Evolutionary conservation across 1,140 invertebrate species (phyloP).

Genomic region (Tetramorium alpestre): DNA sequence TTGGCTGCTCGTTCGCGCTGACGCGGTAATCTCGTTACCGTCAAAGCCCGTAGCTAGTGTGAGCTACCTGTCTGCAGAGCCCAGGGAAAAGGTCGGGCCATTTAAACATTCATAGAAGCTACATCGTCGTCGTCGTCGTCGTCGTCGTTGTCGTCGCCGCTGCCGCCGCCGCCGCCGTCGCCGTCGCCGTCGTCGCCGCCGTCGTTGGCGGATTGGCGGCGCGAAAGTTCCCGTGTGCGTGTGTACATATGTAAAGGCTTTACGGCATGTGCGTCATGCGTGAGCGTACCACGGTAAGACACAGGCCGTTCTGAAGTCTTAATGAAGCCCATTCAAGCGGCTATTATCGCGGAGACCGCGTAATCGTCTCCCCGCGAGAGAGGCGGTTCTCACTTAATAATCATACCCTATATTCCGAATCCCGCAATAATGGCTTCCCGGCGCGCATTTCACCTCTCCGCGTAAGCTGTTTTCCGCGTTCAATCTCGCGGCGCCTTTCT

Average conservation of each 20-base stretch:
- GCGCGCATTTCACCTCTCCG: conserved; percentile 68
- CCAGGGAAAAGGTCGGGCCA: conserved; percentile 57
- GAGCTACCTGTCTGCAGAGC: conserved; percentile 51
- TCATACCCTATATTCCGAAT: conserved; percentile 82
- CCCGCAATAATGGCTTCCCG: conserved; percentile 79
- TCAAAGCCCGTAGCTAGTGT: conserved; percentile 65
- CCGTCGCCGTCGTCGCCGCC: conserved; percentile 9
- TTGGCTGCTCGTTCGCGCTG: conserved; percentile 63
- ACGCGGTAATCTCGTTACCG: conserved; percentile 73
- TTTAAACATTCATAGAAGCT: conserved; percentile 76
- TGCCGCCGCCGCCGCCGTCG: background rate
- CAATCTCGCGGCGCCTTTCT: conserved; percentile 70
- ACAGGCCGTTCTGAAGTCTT: conserved; percentile 77
- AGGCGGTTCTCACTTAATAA: conserved; percentile 83
- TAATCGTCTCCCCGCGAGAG: conserved; percentile 79
- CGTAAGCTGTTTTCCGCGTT: conserved; percentile 71
- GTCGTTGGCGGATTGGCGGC: background rate
- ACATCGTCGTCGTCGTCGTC: background rate
- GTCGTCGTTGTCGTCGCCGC: conserved; percentile 5
- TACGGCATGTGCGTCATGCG: conserved; percentile 14
- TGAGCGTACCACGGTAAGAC: conserved; percentile 42
- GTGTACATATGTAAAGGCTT: conserved; percentile 29
- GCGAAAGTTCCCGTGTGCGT: conserved; percentile 51
- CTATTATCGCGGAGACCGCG: conserved; percentile 83
- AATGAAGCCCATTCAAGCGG: conserved; percentile 85